A percentile compares a stretch with the other conserved stretches of the same genome.
Evolutionary conservation across 2,113 vertebrate genomes (phyloP).

Genomic region (Euleptes europaea): DNA sequence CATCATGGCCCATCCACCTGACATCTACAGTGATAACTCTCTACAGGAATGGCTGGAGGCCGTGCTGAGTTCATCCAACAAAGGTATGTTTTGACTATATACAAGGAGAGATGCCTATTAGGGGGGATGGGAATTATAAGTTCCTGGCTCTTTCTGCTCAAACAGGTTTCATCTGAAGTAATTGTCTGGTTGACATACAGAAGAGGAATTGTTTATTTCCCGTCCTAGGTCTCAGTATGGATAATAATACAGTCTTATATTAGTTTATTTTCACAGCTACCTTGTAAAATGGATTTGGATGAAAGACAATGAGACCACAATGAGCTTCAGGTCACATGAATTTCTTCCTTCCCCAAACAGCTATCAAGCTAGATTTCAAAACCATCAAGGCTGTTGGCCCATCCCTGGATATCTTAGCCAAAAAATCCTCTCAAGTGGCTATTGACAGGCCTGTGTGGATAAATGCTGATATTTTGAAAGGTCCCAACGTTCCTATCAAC

Average conservation of each 20-base stretch:
- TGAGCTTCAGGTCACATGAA: neutral
- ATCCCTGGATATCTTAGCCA: conserved; percentile 69
- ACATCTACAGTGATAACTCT: conserved; percentile 81
- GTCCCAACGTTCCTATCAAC: conserved; percentile 78
- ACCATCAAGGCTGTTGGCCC: conserved; percentile 70
- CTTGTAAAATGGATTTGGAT: neutral
- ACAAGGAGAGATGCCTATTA: neutral
- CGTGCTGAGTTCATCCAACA: conserved; percentile 74
- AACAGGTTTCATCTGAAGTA: neutral
- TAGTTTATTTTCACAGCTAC: neutral
- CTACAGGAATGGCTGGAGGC: conserved; percentile 81
- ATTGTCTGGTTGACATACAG: neutral
- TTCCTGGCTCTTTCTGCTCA: neutral
- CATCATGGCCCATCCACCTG: conserved; percentile 85
- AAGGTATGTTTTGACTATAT: conserved; percentile 65
- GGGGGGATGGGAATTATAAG: neutral
- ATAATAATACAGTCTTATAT: neutral
- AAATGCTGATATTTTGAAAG: conserved; percentile 77
- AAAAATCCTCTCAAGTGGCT: conserved; percentile 50
- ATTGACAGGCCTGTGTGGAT: conserved; percentile 78
- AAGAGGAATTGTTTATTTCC: neutral
- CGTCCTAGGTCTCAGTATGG: neutral
- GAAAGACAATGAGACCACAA: neutral
- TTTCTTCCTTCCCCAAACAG: conserved; percentile 47
- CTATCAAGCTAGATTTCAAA: conserved; percentile 84